phyloP scores from a whole-genome alignment of 1,140 invertebrate species.

The Aethina tumida region DNA sequence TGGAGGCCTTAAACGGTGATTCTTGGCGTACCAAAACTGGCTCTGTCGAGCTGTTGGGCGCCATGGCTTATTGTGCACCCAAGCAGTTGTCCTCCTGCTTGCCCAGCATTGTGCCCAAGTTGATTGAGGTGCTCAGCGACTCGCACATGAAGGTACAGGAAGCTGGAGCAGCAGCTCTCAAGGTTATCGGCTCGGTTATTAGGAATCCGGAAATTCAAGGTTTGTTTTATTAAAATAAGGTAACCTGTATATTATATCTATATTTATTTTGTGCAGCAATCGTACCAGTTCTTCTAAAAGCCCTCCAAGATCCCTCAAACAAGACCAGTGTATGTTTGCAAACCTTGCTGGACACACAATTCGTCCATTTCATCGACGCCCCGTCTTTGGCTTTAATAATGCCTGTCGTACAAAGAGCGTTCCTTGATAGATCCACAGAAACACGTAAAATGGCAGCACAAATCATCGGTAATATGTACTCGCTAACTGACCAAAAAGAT shows the following conservation, averaged over 20 bases:
- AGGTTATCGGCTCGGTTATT: slow-evolving; percentile 95
- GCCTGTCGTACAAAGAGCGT: slow-evolving; percentile 96
- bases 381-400: slow-evolving; percentile 97
- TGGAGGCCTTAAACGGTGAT: slow-evolving; percentile 92
- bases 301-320: slow-evolving; percentile 92
- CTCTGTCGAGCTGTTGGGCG: slow-evolving; percentile 91
- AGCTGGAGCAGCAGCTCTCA: slow-evolving; percentile 87
- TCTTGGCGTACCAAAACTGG: slow-evolving; percentile 98
- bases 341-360: slow-evolving; percentile 91
- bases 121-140: slow-evolving; percentile 95
- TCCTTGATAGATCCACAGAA: slow-evolving; percentile 94
- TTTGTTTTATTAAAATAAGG: slow-evolving; percentile 27
- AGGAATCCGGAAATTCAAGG: slow-evolving; percentile 97
- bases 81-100: slow-evolving; percentile 96
- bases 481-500: slow-evolving; percentile 97
- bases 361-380: slow-evolving; percentile 98
- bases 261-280: slow-evolving; percentile 51
- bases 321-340: slow-evolving; percentile 89
- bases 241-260: background rate
- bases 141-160: slow-evolving; percentile 98
- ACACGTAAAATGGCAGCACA: slow-evolving; percentile 98
- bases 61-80: slow-evolving; percentile 97
- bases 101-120: slow-evolving; percentile 95
- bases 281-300: slow-evolving; percentile 82
- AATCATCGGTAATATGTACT: slow-evolving; percentile 99